Evolutionary conservation across 2,113 vertebrate species (phyloP).

Genomic region (Vireo altiloquus): DNA sequence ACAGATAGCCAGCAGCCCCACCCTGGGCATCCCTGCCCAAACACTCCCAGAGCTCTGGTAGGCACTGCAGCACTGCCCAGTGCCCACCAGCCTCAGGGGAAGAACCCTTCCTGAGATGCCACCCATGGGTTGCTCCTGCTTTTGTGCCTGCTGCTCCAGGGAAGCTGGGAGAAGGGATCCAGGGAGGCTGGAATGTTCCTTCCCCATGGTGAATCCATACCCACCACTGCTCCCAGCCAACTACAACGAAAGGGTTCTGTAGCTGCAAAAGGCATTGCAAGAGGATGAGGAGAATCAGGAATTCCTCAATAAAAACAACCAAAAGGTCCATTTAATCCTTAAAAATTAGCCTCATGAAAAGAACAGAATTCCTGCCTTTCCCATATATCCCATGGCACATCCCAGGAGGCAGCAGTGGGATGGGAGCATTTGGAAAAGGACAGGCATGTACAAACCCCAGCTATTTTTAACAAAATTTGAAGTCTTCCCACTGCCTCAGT

Average conservation of each 20-base stretch:
- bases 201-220: fast-evolving
- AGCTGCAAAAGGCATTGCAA: background rate
- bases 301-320: background rate
- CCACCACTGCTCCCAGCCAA: background rate
- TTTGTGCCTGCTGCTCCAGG: background rate
- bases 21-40: background rate
- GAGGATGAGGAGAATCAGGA: background rate
- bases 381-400: fast-evolving
- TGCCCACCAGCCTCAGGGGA: background rate
- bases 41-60: fast-evolving
- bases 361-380: background rate
- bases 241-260: fast-evolving
- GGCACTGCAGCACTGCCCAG: background rate
- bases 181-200: background rate
- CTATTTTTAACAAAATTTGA: background rate
- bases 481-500: background rate
- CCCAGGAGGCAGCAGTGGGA: background rate
- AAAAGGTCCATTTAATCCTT: background rate
- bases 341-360: background rate
- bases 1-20: background rate
- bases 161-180: background rate
- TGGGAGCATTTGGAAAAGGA: background rate
- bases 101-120: background rate
- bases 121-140: background rate
- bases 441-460: background rate